Base-by-base conservation (phyloP, 2,888 invertebrate species). In the Agonopterix arenella region DNA sequence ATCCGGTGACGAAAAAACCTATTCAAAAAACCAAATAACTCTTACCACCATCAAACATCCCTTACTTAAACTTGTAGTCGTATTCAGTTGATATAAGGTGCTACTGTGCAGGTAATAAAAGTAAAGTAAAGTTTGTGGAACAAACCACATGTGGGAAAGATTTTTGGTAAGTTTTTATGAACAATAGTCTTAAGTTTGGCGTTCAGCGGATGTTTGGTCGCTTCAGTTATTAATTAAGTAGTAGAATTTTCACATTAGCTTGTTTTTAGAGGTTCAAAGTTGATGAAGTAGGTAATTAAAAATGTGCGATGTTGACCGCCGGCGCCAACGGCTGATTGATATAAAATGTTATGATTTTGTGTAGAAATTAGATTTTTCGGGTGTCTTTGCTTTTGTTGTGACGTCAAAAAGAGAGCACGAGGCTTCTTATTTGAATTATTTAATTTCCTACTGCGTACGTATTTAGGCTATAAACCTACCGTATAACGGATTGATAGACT, bases 131-230 rank as follows among this genome's bases (percentile, higher is more conserved):
- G 10, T 45, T 67, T 60, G 69, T 59, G 36, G 10, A 50, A 44
- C 49, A 61, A 68, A 70, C 73, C 76, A 74, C 73, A 76, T 76
- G 76, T 75, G 75, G 84, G 82, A 83, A 82, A 81, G 75, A 82
- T 84, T 77, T 44, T 70, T 67, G 66, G 70, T 68, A 55, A 62
- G 63, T 79, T 85, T 80, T 86, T 84, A 79, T 76, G 67, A 73
- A 70, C 61, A 65, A 62, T 60, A 61, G 68, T 68, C 67, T 71
- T 71, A 69, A 72, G 71, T 76, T 78, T 76, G 66, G 70, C 64
- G 68, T 68, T 60, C 66, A 72, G 64, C 84, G 84, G 83, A 85
- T 85, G 82, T 88, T 85, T 85, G 82, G 79, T 62, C 71, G 71
- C 70, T 69, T 75, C 63, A 63, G 71, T 67, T 75, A 78, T 78